Conservation (phyloP, 2,113 vertebrate genomes). For the Lota lota region DNA sequence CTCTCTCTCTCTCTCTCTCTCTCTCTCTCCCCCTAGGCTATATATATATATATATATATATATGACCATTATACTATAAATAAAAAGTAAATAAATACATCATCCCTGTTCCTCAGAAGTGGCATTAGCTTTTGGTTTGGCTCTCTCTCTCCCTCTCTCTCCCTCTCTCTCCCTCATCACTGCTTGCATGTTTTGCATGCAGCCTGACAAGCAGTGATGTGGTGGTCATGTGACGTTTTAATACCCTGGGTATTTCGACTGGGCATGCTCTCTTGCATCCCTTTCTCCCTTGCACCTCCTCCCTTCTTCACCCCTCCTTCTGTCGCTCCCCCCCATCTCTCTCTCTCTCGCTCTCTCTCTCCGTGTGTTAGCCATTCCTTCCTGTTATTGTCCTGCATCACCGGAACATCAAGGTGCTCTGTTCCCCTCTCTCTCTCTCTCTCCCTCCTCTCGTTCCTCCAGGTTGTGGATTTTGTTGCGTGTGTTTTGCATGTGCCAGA, state of each 20-base stretch:
- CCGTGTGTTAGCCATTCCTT: constrained; percentile 5
- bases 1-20: too few species aligned
- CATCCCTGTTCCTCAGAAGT: neutral
- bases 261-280: constrained; percentile 54
- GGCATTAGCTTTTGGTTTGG: neutral
- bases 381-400: constrained; percentile 58
- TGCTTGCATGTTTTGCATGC: constrained; percentile 22
- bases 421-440: constrained; percentile 15
- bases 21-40: neutral
- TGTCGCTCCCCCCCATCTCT: neutral
- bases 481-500: too few species aligned
- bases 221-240: constrained; percentile 64
- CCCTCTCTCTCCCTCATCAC: neutral
- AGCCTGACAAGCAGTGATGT: constrained; percentile 42
- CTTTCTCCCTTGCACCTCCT: neutral
- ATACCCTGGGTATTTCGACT: constrained; percentile 67
- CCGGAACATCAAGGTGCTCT: constrained; percentile 4
- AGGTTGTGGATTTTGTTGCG: neutral
- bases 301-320: constrained; percentile 3
- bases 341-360: constrained; percentile 25
- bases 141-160: constrained; percentile 14
- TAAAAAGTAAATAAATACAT: neutral
- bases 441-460: constrained; percentile 14
- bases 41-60: neutral
- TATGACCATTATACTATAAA: neutral